These are phyloP conservation scores for Dryocosmus kuriphilus DNA, from an alignment of 2,888 invertebrate species.

Conservation along the genomic window DNA sequence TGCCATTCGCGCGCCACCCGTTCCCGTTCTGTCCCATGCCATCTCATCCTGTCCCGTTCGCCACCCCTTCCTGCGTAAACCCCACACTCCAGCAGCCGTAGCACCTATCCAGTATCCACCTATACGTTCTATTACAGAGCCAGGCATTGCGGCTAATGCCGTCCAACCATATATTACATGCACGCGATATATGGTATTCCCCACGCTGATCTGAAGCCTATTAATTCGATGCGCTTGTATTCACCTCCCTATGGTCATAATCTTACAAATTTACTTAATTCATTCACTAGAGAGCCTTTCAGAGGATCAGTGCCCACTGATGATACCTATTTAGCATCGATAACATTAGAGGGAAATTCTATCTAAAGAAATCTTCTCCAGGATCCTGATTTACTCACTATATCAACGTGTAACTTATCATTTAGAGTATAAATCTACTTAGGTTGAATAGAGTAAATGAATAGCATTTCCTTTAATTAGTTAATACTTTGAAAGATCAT, in stretches of 20 bases:
- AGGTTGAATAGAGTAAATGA: background rate
- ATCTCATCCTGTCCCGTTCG: slow-evolving; percentile 48
- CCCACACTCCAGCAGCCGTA: slow-evolving; percentile 45
- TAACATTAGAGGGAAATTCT: background rate
- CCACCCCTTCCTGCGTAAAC: slow-evolving; percentile 53
- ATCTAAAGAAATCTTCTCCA: background rate
- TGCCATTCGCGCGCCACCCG: slow-evolving; percentile 71
- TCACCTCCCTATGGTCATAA: slow-evolving; percentile 8
- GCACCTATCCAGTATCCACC: slow-evolving; percentile 43
- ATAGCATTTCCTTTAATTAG: background rate
- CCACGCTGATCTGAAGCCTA: slow-evolving; percentile 52
- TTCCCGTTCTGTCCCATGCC: slow-evolving; percentile 49
- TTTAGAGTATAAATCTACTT: background rate
- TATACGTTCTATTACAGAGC: slow-evolving; percentile 67
- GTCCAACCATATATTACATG: slow-evolving; percentile 72
- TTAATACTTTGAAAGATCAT: background rate
- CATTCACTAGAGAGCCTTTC: background rate
- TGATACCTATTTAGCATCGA: background rate
- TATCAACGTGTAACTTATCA: background rate
- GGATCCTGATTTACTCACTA: background rate
- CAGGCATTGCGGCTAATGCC: slow-evolving; percentile 72
- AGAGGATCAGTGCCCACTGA: background rate
- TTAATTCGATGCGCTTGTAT: slow-evolving; percentile 44
- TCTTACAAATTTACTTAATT: slow-evolving; percentile 5
- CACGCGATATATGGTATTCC: slow-evolving; percentile 66